Evolutionary conservation across 2,797 vertebrate species (phyloP), one percentile per base, ranked within the genome.

Genomic region (Gambelia wislizenii): DNA sequence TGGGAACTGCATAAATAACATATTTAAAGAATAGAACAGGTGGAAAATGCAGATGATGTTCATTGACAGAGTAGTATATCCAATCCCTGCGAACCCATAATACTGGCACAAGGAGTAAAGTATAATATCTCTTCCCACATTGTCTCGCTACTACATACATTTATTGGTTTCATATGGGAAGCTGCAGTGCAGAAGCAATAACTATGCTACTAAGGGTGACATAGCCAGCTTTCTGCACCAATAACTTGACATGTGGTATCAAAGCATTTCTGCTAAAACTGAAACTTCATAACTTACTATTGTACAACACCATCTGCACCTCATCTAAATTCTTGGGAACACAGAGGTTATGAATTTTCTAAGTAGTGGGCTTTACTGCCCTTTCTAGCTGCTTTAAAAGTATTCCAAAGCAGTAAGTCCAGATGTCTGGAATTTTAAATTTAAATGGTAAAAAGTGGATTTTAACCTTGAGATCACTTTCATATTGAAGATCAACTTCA

Each of bases 381-480:
- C 69, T 36, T 42, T 72, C 36, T 70, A 56, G 44, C 25, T 10
- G 25, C 44, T 76, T 83, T 49, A 83, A 16, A 85, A 30, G 39
- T 76, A 75, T 27, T 30, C 44, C 25, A 3, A 75, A 61, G 36
- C 49, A 39, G 18, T 42, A 59, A 42, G 18, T 13, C 77, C 13
- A 30, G 20, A 64, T 49, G 59, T 78, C 33, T 78, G 52, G 69
- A 72, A 36, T 83, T 39, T 52, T 64, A 6, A 25, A 33, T 79
- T 89, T 79, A 59, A 89, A 78, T 20, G 33, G 47, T 8, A 89
- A 67, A 89, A 67, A 67, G 6, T 27, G 49, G 33, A 78, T 69
- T 84, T 84, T 56, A 77, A 36, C n/a, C 6, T 44, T 39, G 64
- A 85, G 69, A 85, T 80, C 33, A 49, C 64, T 84, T 89, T 84